These are phyloP conservation scores for Pseudotriccus pelzelni DNA, from an alignment of 2,797 vertebrate species.

Conservation along the genomic window DNA sequence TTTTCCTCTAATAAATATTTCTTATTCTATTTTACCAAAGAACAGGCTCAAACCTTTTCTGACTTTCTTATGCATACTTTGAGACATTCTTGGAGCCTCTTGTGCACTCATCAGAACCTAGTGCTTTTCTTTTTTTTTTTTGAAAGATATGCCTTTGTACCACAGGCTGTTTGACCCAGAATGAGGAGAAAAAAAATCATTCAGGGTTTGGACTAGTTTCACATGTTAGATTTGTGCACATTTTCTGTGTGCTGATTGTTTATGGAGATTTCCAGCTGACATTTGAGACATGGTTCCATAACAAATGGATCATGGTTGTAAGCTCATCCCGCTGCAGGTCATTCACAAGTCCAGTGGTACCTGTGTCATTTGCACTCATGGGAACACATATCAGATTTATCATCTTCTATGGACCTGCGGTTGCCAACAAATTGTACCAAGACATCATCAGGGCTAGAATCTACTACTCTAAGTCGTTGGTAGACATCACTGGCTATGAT, in stretches of 20 bases:
- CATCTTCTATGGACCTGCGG: neutral
- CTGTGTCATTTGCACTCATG: neutral
- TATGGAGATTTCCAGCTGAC: neutral
- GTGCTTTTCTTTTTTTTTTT: neutral
- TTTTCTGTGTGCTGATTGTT: neutral
- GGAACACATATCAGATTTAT: neutral
- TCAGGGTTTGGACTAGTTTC: neutral
- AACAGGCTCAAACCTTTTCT: neutral
- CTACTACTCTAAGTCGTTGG: neutral
- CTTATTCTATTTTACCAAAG: neutral
- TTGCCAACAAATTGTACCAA: neutral
- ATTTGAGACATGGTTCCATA: neutral
- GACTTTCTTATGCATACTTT: neutral
- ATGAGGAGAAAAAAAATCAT: neutral
- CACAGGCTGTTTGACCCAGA: neutral
- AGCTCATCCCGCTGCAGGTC: neutral
- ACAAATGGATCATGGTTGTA: neutral
- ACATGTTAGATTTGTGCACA: neutral
- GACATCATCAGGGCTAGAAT: fast-evolving
- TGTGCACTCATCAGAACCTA: neutral
- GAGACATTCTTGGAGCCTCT: neutral
- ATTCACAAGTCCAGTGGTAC: neutral
- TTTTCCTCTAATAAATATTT: neutral
- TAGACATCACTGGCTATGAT: neutral
- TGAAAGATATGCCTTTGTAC: neutral